Evolutionary conservation across 2,888 invertebrate genomes (phyloP), one percentile per base, ranked within the genome.

Genomic region (Orthosia gothica): DNA sequence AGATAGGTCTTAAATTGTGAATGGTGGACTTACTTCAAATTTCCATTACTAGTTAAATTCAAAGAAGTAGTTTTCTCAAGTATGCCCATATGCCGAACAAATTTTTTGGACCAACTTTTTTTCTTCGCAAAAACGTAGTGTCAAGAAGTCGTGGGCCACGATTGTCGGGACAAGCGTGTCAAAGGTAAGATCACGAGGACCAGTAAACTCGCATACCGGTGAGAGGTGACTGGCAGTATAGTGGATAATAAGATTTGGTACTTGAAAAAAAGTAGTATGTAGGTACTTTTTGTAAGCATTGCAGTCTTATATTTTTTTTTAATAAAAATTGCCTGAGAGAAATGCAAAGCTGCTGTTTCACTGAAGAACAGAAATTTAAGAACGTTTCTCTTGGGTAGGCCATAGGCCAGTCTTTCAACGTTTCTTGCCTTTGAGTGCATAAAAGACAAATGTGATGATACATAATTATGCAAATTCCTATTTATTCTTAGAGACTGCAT

Each of bases 171-270:
- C 70, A 69, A 45, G 75, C 88, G 86, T 87, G 87, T 86, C 87
- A 87, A 86, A 82, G 74, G 74, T 76, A 57, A 76, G 81, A 86
- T 87, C 87, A 87, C 88, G 87, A 84, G 66, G 55, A n/a, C 16
- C 73, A 54, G 62, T 71, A 64, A 77, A 57, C 71, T 54, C 64
- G 57, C 73, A 81, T 61, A 79, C 83, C 80, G 67, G 81, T 82
- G 45, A 66, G 62, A 74, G 74, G 83, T 83, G 70, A 83, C 79
- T 81, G 62, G 83, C 79, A 74, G 49, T 62, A 79, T 58, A 62
- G 32, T 49, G 15, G 32, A 15, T 75, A 64, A 85, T 55, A 68
- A 32, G 69, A 79, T 58, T 80, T 74, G 55, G 20, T 58, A 52
- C 26, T 75, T 59, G 49, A 54, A 61, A 77, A 79, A 63, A 61